A percentile compares a stretch with the other conserved stretches of the same genome.
Conservation (phyloP, 2,113 vertebrate genomes). For the Hippocampus mohnikei region DNA sequence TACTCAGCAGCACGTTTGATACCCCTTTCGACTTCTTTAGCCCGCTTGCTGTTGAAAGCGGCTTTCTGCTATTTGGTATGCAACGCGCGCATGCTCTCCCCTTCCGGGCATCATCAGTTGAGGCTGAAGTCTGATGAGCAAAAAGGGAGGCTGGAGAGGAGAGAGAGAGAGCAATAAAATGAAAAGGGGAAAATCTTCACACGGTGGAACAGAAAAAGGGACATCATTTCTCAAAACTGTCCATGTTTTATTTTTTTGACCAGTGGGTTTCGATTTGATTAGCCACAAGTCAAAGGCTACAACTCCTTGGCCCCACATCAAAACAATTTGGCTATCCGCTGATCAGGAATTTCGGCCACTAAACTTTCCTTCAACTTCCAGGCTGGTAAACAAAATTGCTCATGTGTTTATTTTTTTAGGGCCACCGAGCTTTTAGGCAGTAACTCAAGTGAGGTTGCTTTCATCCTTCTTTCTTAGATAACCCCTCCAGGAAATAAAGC, state of each 20-base stretch:
- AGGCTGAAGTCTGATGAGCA: constrained; percentile 69
- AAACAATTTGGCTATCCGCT: constrained; percentile 29
- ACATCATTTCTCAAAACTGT: constrained; percentile 40
- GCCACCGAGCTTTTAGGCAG: constrained; percentile 18
- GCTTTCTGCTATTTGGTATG: constrained; percentile 61
- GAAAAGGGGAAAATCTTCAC: constrained; percentile 49
- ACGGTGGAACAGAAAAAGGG: constrained; percentile 36
- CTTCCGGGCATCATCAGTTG: constrained; percentile 71
- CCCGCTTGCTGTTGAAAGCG: constrained; percentile 56
- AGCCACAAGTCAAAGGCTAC: constrained; percentile 40
- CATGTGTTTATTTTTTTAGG: constrained; percentile 17
- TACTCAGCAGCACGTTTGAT: constrained; percentile 67
- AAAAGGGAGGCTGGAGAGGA: constrained; percentile 46
- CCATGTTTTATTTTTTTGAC: constrained; percentile 47
- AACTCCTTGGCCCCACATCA: constrained; percentile 31
- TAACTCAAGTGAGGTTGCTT: constrained; percentile 47
- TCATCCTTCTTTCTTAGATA: constrained; percentile 63
- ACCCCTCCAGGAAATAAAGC: constrained; percentile 62
- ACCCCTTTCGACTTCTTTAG: constrained; percentile 54
- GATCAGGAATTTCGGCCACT: constrained; percentile 26
- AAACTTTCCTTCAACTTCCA: constrained; percentile 22
- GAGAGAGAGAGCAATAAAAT: constrained; percentile 35
- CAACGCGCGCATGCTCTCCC: constrained; percentile 60
- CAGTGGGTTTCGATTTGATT: constrained; percentile 53
- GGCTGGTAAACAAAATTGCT: constrained; percentile 13